A percentile compares a stretch with the other conserved stretches of the same genome.
phyloP scores from a whole-genome alignment of 2,797 vertebrate genomes.

The Monodelphis domestica region DNA sequence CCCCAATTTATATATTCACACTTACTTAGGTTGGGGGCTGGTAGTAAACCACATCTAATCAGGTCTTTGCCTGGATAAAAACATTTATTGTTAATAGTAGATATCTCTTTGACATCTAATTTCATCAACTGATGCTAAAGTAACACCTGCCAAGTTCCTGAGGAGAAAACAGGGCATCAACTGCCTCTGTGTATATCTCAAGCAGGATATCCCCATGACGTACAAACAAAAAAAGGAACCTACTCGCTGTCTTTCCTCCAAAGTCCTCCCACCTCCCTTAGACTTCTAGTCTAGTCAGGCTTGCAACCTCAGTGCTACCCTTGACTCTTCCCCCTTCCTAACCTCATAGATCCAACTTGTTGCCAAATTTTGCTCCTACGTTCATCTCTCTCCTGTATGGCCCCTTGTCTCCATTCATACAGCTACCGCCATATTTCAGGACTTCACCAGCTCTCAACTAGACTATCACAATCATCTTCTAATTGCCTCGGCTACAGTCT shows the following conservation, averaged over 20 bases:
- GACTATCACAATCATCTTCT: not conserved
- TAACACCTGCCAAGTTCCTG: slow-evolving; percentile 76
- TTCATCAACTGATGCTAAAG: slow-evolving; percentile 73
- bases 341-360: not conserved
- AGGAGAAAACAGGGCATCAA: slow-evolving; percentile 79
- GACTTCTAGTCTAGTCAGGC: not conserved
- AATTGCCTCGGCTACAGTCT: not conserved
- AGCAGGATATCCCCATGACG: not conserved
- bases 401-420: not conserved
- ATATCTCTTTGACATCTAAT: slow-evolving; percentile 74
- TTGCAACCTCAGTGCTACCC: not conserved
- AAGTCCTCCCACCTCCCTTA: not conserved
- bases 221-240: not conserved
- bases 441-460: not conserved
- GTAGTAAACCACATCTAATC: slow-evolving; percentile 70
- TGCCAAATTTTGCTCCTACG: not conserved
- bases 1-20: slow-evolving; percentile 83
- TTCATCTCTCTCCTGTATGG: not conserved
- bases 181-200: not conserved
- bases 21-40: slow-evolving; percentile 78
- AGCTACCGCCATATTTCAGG: not conserved
- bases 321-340: not conserved
- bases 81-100: slow-evolving; percentile 82
- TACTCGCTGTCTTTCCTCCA: not conserved
- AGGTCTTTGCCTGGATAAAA: slow-evolving; percentile 82